Base-by-base conservation (phyloP, 1,140 invertebrate genomes). In the Neuroterus valhalla region DNA sequence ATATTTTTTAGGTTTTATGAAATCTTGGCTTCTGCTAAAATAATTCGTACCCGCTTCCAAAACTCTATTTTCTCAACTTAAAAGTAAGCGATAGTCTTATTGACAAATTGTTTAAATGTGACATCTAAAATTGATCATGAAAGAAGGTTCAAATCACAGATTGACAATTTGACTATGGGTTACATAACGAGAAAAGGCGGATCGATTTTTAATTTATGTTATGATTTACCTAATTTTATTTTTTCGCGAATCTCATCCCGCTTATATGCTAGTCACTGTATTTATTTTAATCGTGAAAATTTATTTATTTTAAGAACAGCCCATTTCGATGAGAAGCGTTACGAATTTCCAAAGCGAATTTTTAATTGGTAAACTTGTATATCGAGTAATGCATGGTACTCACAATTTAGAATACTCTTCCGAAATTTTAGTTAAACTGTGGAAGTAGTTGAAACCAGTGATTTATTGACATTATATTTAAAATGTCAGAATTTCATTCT, bases 251-350 rank as follows among this genome's bases (percentile, higher is more conserved):
- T 62, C 3, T 31, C 4, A n/a, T 26, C 31, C 31, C 10, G n/a
- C 31, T 10, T 38, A 38, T 0, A 62, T 15, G 26, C 52, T 62
- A 15, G 17, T 19, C 17, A 21, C 48, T 21, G 17, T 62, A 62
- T 62, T 62, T 62, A 26, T 26, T 62, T 62, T 62, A 62, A 62
- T 62, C 52, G 21, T 1, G 23, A 62, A 23, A 62, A 31, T 62
- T 6, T 6, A 31, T 62, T 62, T n/a, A 31, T 62, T 50, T 62
- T 62, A 62, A 62, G 26, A 62, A 62, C 31, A 23, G 11, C 55
- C 31, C 52, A 62, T 62, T 31, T 15, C 55, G 55, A 62, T 62
- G 55, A 62, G 55, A 62, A 62, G 26, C 55, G 55, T 62, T 62
- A 55, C 52, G 23, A 55, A 8, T 31, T 55, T 31, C 15, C n/a